Evolutionary conservation across 2,797 vertebrate genomes (phyloP), one percentile per base, ranked within the genome.

Genomic region (Pogonophryne albipinna): DNA sequence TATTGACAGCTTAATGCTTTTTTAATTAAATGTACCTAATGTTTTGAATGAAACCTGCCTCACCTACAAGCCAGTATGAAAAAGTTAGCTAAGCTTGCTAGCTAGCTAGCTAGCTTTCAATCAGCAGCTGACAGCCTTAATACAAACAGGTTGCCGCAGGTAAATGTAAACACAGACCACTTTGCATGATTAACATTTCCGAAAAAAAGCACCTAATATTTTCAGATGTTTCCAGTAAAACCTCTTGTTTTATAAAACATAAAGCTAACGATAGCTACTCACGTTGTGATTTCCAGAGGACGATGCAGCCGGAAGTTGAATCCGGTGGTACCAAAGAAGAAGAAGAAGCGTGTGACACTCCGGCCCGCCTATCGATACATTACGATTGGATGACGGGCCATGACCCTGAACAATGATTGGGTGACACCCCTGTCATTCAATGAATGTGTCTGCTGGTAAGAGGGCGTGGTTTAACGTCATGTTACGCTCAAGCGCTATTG

Each of bases 201-300:
- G 27, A 27, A 13, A 5, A 45, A 60, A 23, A 45, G 8, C 8
- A 6, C n/a, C 13, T 4, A 15, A 20, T 1, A n/a, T 0, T 2
- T 5, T 10, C 1, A 31, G 4, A 1, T 13, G 3, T 42, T 20
- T 11, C 2, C 19, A 23, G 3, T 41, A 4, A 80, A 66, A 52
- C 2, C 0, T 10, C 19, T 17, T 2, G 8, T 76, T 55, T 38
- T 10, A 44, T 23, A 63, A 68, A 76, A 67, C 16, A 66, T 4
- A 13, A 0, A 16, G 76, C 51, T 69, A 78, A 71, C 20, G 19
- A 4, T 10, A 3, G 59, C 6, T 74, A 92, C 95, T 95, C 94
- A 95, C 95, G 91, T 91, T 93, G 93, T 85, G 27, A 65, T 80
- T 80, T 90, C 74, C 91, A 91, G 85, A 94, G 92, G 91, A 93